phyloP scores from a whole-genome alignment of 2,797 vertebrate species.

The Enteromius trimaculatus region DNA sequence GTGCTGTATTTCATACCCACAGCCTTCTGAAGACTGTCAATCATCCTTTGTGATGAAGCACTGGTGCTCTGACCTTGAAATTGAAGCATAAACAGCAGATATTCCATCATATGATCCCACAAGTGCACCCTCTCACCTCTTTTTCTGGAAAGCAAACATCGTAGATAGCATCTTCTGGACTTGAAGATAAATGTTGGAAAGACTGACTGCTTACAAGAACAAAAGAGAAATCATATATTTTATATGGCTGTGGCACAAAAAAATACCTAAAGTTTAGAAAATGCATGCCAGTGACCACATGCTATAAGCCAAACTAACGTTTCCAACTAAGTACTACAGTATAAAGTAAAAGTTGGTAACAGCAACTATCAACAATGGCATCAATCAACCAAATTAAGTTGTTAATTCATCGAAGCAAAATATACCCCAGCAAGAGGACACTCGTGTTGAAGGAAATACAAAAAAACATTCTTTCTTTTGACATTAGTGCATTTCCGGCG shows the following conservation, averaged over 20 bases:
- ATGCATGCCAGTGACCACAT: background rate
- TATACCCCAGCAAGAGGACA: background rate
- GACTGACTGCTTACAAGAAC: background rate
- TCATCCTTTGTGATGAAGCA: conserved; percentile 65
- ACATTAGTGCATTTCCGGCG: background rate
- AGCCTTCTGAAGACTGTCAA: conserved; percentile 65
- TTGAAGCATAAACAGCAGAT: conserved; percentile 38
- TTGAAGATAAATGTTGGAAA: background rate
- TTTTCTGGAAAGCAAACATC: conserved; percentile 4
- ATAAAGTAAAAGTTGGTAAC: background rate
- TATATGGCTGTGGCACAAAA: background rate
- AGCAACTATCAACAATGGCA: background rate
- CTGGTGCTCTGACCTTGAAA: conserved; percentile 62
- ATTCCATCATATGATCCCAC: conserved; percentile 27
- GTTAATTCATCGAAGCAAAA: background rate
- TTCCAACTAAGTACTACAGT: background rate
- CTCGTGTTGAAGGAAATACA: background rate
- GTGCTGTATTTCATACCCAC: conserved; percentile 67
- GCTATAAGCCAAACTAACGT: background rate
- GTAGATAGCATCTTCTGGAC: background rate
- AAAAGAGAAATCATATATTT: background rate
- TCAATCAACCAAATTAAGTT: background rate
- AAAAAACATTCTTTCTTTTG: background rate
- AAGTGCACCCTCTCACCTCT: background rate
- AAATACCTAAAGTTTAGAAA: no score